A percentile compares a stretch with the other conserved stretches of the same genome.
Evolutionary conservation across 2,113 vertebrate genomes (phyloP).

Genomic region (Myrmophylax atrothorax): DNA sequence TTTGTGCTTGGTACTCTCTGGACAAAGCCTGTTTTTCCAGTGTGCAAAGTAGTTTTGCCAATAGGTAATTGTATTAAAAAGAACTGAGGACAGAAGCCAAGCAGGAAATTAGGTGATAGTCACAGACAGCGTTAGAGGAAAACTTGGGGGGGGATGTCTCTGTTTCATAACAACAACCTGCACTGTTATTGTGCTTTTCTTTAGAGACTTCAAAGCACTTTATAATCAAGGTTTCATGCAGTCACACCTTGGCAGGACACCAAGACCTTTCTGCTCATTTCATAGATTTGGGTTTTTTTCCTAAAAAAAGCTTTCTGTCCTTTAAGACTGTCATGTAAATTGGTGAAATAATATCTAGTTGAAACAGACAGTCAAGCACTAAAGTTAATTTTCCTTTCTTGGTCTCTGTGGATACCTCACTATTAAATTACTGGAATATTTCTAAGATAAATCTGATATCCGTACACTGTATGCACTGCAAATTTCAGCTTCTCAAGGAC

Average conservation of each 20-base stretch:
- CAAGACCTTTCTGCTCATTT: neutral
- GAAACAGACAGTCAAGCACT: slow-evolving; percentile 21
- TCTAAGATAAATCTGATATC: neutral
- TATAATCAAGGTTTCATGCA: neutral
- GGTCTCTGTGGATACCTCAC: neutral
- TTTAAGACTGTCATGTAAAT: slow-evolving; percentile 14
- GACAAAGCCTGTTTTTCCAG: neutral
- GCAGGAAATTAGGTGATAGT: neutral
- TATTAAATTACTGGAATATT: slow-evolving; percentile 8
- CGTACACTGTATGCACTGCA: neutral
- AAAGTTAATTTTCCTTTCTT: slow-evolving; percentile 25
- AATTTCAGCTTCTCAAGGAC: slow-evolving; percentile 12
- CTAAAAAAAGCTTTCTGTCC: neutral
- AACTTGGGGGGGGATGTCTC: neutral
- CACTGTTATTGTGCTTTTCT: neutral
- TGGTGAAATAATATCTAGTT: slow-evolving; percentile 26
- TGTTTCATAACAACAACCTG: neutral
- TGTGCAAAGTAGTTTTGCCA: neutral
- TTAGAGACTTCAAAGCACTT: neutral
- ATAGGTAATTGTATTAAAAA: neutral
- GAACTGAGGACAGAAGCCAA: neutral
- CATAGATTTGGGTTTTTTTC: neutral
- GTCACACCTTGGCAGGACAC: neutral
- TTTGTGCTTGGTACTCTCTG: neutral
- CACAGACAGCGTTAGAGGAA: rapidly evolving